Percentiles rank a stretch among this genome's conserved stretches.
Conservation (phyloP, 2,797 vertebrate species). For the Peromyscus nudipes region DNA sequence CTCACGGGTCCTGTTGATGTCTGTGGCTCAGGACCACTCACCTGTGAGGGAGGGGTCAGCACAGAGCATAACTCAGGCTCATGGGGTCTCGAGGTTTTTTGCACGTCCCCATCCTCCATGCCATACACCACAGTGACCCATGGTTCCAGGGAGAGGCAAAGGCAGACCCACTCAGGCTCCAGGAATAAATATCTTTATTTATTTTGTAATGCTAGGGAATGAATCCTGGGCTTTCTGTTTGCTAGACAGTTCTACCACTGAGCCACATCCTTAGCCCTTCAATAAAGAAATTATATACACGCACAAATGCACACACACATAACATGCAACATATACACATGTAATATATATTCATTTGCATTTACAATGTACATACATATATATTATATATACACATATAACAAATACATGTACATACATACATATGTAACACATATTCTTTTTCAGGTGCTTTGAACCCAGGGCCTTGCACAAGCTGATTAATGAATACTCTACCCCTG, state of each 20-base stretch:
- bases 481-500: not conserved
- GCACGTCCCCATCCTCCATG: not conserved
- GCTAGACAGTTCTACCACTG: not conserved
- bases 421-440: not conserved
- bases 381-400: not conserved
- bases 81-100: not conserved
- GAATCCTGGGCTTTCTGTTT: not conserved
- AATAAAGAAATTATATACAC: not conserved
- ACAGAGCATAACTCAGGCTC: not conserved
- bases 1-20: constrained; percentile 11
- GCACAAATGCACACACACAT: not conserved
- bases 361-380: not conserved
- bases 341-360: not conserved
- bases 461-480: not conserved
- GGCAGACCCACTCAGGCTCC: not conserved
- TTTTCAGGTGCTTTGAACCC: not conserved
- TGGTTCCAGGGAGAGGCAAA: not conserved
- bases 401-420: not conserved
- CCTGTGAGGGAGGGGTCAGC: not conserved
- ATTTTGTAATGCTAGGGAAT: not conserved
- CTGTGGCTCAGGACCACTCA: not conserved
- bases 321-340: not conserved
- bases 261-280: not conserved
- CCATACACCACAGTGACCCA: not conserved
- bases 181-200: not conserved